Base-by-base conservation (phyloP, 2,113 vertebrate species). In the Hylia prasina region DNA sequence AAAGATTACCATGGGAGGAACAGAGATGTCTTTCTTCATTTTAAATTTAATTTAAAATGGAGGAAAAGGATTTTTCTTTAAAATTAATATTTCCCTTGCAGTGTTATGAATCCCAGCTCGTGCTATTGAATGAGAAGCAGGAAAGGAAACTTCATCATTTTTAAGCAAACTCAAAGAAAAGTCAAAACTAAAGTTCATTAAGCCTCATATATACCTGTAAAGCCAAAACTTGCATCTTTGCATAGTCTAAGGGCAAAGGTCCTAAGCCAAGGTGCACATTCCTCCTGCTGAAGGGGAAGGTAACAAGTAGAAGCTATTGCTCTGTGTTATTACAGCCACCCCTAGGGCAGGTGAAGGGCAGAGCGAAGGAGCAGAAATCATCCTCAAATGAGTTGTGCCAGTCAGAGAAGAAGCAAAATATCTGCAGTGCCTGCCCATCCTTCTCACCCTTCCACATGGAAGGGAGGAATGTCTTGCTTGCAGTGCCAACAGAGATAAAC, bases 21-120 rank as follows among this genome's bases (percentile, higher is more conserved):
- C 3, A 82, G 92, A 90, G 50, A 80, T 54, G 75, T 82, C 92
- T 94, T 91, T 73, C 87, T 94, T 96, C 75, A 90, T 94, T 94
- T 96, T 79, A 95, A 85, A 94, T 96, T 95, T 94, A 95, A 96
- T 95, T 94, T 96, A 23, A 97, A 95, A 81, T 86, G 51, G 40
- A 95, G 18, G 58, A 65, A 96, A 94, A 95, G 87, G 91, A 92
- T 93, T 94, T 96, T 94, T 95, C 82, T 94, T 93, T 82, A 70
- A 88, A 95, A 96, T 96, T 94, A 95, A 63, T 94, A 93, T 93
- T 95, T 94, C 48, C 50, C 33, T 93, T 68, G 35, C 90, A 77
- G 30, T n/a, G 25, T 82, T 95, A 94, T 64, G 63, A 94, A 95
- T 56, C 12, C 13, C 28, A 88, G 45, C 47, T 86, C 54, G 51